A percentile compares a stretch with the other conserved stretches of the same genome.
Evolutionary conservation across 2,113 vertebrate genomes (phyloP).

Genomic region (Tragelaphus imberbis): DNA sequence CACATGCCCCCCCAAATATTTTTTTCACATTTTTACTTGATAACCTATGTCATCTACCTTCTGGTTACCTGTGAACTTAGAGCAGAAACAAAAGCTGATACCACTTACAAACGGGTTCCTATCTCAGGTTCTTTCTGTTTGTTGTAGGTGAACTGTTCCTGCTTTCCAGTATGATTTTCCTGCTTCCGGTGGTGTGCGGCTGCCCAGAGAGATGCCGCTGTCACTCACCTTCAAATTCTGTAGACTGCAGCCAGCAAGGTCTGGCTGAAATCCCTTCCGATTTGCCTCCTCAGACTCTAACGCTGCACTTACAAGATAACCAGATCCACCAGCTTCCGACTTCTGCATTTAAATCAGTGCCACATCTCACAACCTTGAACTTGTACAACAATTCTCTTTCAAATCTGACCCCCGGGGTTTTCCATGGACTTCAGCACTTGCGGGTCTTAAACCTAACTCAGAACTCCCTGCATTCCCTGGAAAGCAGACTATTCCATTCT

Average conservation of each 20-base stretch:
- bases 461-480: slow-evolving; percentile 89
- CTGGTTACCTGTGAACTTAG: neutral
- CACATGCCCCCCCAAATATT: neutral
- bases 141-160: slow-evolving; percentile 80
- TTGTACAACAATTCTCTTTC: slow-evolving; percentile 94
- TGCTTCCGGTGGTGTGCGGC: slow-evolving; percentile 60
- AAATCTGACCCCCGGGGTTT: slow-evolving; percentile 83
- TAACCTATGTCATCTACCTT: neutral
- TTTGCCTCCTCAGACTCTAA: slow-evolving; percentile 87
- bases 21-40: neutral
- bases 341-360: slow-evolving; percentile 86
- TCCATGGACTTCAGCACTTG: slow-evolving; percentile 86
- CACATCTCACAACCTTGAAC: slow-evolving; percentile 87
- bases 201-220: slow-evolving; percentile 92
- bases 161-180: slow-evolving; percentile 68
- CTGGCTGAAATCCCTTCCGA: slow-evolving; percentile 87
- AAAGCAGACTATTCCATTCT: slow-evolving; percentile 87
- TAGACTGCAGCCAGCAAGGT: slow-evolving; percentile 90
- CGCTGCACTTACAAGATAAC: slow-evolving; percentile 91
- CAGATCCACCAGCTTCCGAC: slow-evolving; percentile 87
- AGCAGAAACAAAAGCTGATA: neutral
- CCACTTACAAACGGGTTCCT: neutral
- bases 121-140: slow-evolving; percentile 49
- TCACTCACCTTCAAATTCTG: slow-evolving; percentile 82
- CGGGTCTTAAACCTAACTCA: slow-evolving; percentile 89